phyloP scores from a whole-genome alignment of 2,888 invertebrate genomes.

The Andricus quercusramuli region DNA sequence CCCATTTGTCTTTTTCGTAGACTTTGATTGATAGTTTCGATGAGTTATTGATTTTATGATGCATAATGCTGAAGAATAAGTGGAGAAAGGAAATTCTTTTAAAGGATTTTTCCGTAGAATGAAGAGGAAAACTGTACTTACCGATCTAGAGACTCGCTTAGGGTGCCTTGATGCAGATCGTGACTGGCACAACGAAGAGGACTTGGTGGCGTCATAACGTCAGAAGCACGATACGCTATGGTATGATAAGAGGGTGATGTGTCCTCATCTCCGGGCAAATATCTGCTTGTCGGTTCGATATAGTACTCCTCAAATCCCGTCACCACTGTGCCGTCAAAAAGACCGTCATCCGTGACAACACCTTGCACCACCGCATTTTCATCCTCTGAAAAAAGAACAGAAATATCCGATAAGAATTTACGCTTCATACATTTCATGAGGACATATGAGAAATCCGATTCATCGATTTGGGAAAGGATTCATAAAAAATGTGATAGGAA shows the following conservation, averaged over 20 bases:
- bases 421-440: background rate
- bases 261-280: conserved; percentile 80
- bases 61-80: background rate
- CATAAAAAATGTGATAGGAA: background rate
- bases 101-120: conserved; percentile 11
- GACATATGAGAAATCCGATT: background rate
- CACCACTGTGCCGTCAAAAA: conserved; percentile 93
- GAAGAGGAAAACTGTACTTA: conserved; percentile 22
- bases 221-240: conserved; percentile 90
- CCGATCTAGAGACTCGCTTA: conserved; percentile 63
- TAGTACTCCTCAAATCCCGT: conserved; percentile 90
- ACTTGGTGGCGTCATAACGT: conserved; percentile 81
- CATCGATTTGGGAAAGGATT: background rate
- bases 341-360: conserved; percentile 90
- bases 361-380: conserved; percentile 91
- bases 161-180: conserved; percentile 79
- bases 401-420: conserved; percentile 15
- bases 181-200: conserved; percentile 82
- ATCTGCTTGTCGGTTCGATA: conserved; percentile 89
- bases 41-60: background rate
- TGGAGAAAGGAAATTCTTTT: background rate
- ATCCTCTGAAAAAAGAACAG: conserved; percentile 84
- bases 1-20: background rate
- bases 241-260: conserved; percentile 85
- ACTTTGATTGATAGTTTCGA: background rate